Conservation (phyloP, 1,140 invertebrate genomes). For the Trichoplusia ni region DNA sequence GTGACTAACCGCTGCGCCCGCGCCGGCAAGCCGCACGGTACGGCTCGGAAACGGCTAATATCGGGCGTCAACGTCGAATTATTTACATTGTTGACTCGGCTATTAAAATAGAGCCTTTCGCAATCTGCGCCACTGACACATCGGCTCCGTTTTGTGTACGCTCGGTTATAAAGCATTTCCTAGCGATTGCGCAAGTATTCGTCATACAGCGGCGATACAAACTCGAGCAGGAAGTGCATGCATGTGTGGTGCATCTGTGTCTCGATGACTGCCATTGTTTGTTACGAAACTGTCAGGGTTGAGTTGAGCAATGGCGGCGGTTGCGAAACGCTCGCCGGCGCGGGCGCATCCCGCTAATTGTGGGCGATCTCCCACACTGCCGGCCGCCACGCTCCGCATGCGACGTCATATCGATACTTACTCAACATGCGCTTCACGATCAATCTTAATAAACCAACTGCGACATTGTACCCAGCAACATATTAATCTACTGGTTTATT, state of each 20-base stretch:
- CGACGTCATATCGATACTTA: not conserved
- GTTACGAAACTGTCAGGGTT: slow-evolving; percentile 80
- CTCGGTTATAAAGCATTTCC: slow-evolving; percentile 52
- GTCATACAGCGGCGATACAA: slow-evolving; percentile 64
- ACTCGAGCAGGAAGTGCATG: slow-evolving; percentile 79
- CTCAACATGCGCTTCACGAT: not conserved
- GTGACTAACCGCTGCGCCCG: slow-evolving; percentile 60
- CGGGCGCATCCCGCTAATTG: slow-evolving; percentile 74
- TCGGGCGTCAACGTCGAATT: slow-evolving; percentile 46
- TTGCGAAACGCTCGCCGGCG: slow-evolving; percentile 64
- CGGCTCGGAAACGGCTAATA: slow-evolving; percentile 50
- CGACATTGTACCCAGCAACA: not conserved
- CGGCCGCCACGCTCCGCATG: slow-evolving; percentile 9
- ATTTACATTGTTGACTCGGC: slow-evolving; percentile 52
- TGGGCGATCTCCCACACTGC: slow-evolving; percentile 65
- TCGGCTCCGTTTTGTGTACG: slow-evolving; percentile 60
- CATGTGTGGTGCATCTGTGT: slow-evolving; percentile 76
- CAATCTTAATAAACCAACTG: not conserved
- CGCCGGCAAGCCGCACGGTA: slow-evolving; percentile 33
- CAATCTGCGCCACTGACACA: slow-evolving; percentile 52
- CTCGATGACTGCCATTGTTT: slow-evolving; percentile 70
- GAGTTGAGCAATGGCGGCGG: slow-evolving; percentile 70
- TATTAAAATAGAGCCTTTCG: slow-evolving; percentile 58
- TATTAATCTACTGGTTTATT: not conserved
- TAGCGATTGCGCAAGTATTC: slow-evolving; percentile 68